Conservation (phyloP, 2,888 invertebrate species). For the Polyploca ridens region DNA sequence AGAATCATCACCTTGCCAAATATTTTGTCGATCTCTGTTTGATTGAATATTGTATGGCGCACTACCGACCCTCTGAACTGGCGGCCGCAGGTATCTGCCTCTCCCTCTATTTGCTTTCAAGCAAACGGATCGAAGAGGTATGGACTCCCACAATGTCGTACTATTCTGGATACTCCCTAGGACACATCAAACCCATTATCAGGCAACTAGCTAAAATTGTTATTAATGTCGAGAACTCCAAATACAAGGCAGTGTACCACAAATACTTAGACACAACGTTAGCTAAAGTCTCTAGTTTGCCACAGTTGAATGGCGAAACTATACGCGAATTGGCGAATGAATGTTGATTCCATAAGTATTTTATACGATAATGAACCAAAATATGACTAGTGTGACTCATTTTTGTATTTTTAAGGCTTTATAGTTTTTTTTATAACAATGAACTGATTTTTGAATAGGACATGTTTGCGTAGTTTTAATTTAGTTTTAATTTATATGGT, state of each 20-base stretch:
- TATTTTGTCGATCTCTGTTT: conserved; percentile 95
- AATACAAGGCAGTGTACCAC: conserved; percentile 87
- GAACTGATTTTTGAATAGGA: conserved; percentile 62
- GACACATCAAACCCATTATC: conserved; percentile 88
- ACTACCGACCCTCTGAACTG: conserved; percentile 92
- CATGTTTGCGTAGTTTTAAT: conserved; percentile 48
- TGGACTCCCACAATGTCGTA: conserved; percentile 91
- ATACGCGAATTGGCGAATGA: conserved; percentile 57
- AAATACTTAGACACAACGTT: conserved; percentile 86
- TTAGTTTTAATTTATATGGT: conserved; percentile 49
- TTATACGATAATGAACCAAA: conserved; percentile 23
- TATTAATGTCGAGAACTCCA: conserved; percentile 87
- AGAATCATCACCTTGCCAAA: conserved; percentile 93
- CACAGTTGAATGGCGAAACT: conserved; percentile 83
- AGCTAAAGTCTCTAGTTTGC: conserved; percentile 86
- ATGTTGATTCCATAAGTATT: conserved; percentile 26
- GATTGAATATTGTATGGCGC: conserved; percentile 91
- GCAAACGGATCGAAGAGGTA: conserved; percentile 69
- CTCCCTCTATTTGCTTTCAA: conserved; percentile 84
- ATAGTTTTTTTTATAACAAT: conserved; percentile 36
- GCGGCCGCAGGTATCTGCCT: conserved; percentile 93
- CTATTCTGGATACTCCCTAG: conserved; percentile 90
- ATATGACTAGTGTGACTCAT: conserved; percentile 24
- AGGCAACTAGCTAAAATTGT: conserved; percentile 88
- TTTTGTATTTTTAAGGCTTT: conserved; percentile 23